These are phyloP conservation scores for Pipra filicauda DNA, from an alignment of 2,113 vertebrate species.

Conservation along the genomic window DNA sequence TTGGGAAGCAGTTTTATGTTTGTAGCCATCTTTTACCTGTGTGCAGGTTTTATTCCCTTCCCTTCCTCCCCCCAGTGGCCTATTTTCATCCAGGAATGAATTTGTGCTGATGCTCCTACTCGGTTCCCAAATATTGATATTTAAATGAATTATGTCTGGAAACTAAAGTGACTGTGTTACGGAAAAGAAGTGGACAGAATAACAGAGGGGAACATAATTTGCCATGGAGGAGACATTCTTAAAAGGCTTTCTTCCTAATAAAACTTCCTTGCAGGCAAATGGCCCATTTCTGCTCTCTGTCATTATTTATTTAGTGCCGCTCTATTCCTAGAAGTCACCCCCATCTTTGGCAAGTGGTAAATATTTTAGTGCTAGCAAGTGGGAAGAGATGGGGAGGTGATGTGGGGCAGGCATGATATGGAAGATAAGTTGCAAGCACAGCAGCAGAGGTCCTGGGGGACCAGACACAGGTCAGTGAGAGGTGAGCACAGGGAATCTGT, in stretches of 20 bases:
- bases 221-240: neutral
- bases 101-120: neutral
- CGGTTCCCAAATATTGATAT: neutral
- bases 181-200: neutral
- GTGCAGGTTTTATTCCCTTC: neutral
- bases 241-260: neutral
- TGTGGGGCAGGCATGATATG: neutral
- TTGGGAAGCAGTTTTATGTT: neutral
- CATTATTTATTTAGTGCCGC: constrained; percentile 47
- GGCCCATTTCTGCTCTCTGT: neutral
- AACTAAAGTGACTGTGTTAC: neutral
- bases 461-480: neutral
- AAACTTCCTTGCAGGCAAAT: neutral
- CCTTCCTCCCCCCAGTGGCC: too few species aligned
- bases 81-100: neutral
- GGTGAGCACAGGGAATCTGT: neutral
- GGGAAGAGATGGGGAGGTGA: neutral
- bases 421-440: neutral
- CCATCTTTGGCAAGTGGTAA: neutral
- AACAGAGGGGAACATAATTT: neutral
- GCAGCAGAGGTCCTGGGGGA: neutral
- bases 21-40: neutral
- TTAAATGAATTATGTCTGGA: neutral
- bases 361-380: constrained; percentile 14
- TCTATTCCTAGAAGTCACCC: constrained; percentile 41